Evolutionary conservation across 2,888 invertebrate genomes (phyloP), one percentile per base, ranked within the genome.

Genomic region (Drosophila ochracea): DNA sequence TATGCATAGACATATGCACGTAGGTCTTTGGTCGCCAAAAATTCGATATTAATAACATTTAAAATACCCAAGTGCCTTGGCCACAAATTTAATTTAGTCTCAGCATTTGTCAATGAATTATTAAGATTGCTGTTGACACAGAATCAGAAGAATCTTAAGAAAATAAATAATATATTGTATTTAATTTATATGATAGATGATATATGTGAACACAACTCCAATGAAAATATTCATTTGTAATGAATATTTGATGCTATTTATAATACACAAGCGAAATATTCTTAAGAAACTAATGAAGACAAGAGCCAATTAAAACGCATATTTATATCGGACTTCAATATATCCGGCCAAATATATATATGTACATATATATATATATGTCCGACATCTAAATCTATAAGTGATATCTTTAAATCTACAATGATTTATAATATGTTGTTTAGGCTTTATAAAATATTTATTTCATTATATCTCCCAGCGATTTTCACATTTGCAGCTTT

Each of bases 71-170:
- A 68, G 74, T 71, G 67, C 60, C 60, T 39, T 55, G 52, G 54
- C 37, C 75, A 16, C 39, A 67, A 50, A 73, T 65, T 41, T 25
- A 68, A 53, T 55, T 63, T 66, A 60, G 73, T 53, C 73, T 57
- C 55, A n/a, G 53, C 82, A 74, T 73, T 72, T 76, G 68, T 63
- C 65, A 73, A 84, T 85, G 85, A 85, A 83, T 82, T 83, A 84
- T 73, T 80, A 78, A 82, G 67, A 62, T 60, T 25, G 69, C 69
- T 73, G 81, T 70, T 73, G 76, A 66, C 76, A 76, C 73, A 65
- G n/a, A 66, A 60, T 73, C 62, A 43, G 60, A 65, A 65, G 67
- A 68, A 67, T 69, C 65, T 60, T 67, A 54, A 54, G 64, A 55
- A 81, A 81, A 79, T 73, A 64, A 10, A 10, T 33, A 33, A 33